These are phyloP conservation scores for Acarapis woodi DNA, from an alignment of 1,140 invertebrate genomes.

Conservation along the genomic window DNA sequence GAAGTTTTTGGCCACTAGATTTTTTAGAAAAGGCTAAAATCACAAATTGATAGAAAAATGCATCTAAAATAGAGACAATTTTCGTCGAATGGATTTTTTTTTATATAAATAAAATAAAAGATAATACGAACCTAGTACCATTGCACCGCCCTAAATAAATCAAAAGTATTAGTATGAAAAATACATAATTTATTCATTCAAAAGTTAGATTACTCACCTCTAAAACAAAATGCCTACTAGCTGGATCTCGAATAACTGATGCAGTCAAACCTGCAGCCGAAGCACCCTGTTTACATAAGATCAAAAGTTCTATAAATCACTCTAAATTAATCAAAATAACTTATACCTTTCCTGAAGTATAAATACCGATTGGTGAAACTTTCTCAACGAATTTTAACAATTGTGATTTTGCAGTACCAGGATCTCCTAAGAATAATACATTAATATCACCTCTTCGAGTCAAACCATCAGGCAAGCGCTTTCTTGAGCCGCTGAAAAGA, in stretches of 20 bases:
- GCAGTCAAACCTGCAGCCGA: conserved; percentile 95
- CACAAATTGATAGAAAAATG: too few species aligned
- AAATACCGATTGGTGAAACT: conserved; percentile 80
- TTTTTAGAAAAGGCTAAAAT: too few species aligned
- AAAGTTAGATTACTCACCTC: background rate
- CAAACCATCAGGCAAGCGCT: conserved; percentile 63
- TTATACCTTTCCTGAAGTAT: conserved; percentile 97
- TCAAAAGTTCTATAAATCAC: too few species aligned
- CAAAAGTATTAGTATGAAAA: conserved; percentile 23
- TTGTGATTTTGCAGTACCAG: conserved; percentile 95
- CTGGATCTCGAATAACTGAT: conserved; percentile 76
- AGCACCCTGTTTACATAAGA: too few species aligned
- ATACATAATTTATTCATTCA: too few species aligned
- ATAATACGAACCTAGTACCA: too few species aligned
- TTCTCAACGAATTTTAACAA: conserved; percentile 89
- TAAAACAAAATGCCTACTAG: conserved; percentile 35
- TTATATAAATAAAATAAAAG: too few species aligned
- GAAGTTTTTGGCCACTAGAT: too few species aligned
- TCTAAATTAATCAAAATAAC: too few species aligned
- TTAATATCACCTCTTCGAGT: conserved; percentile 90
- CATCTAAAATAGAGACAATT: too few species aligned
- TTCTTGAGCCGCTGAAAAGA: conserved; percentile 55
- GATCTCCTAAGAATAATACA: conserved; percentile 77
- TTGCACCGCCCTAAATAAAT: conserved; percentile 97
- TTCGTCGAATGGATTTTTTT: too few species aligned